A percentile compares a stretch with the other conserved stretches of the same genome.
Conservation (phyloP, 1,140 invertebrate genomes). For the Ridgeia piscesae region DNA sequence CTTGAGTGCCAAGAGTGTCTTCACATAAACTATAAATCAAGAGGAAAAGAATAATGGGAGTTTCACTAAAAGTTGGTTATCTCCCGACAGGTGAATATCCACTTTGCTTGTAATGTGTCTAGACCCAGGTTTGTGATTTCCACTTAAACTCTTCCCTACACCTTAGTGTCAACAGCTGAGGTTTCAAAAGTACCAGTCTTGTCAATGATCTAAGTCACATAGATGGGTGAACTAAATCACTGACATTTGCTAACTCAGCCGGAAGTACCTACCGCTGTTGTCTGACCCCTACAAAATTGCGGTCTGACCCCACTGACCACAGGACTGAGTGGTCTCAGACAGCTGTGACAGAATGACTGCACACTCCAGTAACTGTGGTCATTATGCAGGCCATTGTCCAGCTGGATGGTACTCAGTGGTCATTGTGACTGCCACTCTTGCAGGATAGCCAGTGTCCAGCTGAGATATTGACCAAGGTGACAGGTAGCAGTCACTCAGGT, state of each 20-base stretch:
- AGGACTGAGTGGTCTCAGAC: not conserved
- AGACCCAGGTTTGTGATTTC: not conserved
- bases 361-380: not conserved
- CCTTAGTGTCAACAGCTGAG: not conserved
- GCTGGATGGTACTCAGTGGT: not conserved
- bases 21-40: not conserved
- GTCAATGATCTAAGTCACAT: not conserved
- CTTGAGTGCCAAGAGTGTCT: not conserved
- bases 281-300: not conserved
- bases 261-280: not conserved
- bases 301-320: not conserved
- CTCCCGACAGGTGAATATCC: not conserved
- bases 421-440: not conserved
- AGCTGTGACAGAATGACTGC: not conserved
- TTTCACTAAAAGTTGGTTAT: not conserved
- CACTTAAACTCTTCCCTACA: not conserved
- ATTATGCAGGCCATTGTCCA: not conserved
- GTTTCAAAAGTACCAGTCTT: not conserved
- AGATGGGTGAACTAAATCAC: not conserved
- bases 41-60: not conserved
- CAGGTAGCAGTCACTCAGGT: not conserved
- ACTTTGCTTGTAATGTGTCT: no score
- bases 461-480: constrained; percentile 5
- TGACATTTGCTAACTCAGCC: not conserved
- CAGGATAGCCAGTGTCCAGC: not conserved